Conservation (phyloP, 2,888 invertebrate species). For the Polyommatus icarus region DNA sequence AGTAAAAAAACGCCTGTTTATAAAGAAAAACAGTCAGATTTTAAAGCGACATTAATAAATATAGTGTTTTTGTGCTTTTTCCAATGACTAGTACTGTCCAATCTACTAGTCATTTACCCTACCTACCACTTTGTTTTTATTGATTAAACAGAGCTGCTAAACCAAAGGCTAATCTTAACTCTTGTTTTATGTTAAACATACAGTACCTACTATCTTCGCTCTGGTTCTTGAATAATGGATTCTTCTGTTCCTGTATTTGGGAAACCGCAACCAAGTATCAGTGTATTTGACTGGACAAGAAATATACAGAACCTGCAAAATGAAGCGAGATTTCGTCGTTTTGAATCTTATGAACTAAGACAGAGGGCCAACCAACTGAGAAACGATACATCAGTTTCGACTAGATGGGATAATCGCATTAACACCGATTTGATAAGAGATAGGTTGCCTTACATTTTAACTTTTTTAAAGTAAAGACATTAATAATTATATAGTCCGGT, state of each 20-base stretch:
- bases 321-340: slow-evolving; percentile 83
- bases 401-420: slow-evolving; percentile 88
- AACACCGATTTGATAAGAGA: slow-evolving; percentile 87
- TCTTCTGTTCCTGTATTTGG: slow-evolving; percentile 78
- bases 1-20: too few species aligned
- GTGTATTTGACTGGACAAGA: slow-evolving; percentile 88
- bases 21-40: too few species aligned
- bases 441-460: slow-evolving; percentile 64
- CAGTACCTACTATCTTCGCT: neutral
- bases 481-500: neutral
- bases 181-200: neutral
- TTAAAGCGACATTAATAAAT: too few species aligned
- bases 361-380: slow-evolving; percentile 85
- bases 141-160: neutral
- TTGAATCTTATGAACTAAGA: slow-evolving; percentile 85
- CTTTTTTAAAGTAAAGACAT: neutral
- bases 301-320: slow-evolving; percentile 86
- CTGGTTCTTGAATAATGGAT: slow-evolving; percentile 55
- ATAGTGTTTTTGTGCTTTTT: too few species aligned
- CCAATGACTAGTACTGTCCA: too few species aligned
- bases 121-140: neutral
- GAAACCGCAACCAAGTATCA: slow-evolving; percentile 84
- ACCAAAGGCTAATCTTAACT: neutral
- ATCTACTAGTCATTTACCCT: too few species aligned
- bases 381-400: slow-evolving; percentile 86